Conservation (phyloP, 2,797 vertebrate species). For the Parauchenoglanis punctatus region DNA sequence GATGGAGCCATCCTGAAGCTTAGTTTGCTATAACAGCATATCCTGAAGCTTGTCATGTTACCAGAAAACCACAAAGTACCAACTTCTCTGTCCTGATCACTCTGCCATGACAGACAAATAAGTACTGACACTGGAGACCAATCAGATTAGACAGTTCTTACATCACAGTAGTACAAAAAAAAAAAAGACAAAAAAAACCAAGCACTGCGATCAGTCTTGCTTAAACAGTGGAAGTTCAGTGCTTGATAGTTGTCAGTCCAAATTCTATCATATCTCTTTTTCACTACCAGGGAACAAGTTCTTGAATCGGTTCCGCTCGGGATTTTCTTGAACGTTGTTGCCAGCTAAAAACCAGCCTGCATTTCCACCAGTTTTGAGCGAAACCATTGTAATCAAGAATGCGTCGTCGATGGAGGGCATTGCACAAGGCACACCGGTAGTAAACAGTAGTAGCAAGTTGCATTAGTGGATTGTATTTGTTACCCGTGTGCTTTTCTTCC, state of each 20-base stretch:
- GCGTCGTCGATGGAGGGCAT: too few species aligned
- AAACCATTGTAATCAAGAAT: too few species aligned
- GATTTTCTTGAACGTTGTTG: too few species aligned
- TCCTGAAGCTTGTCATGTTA: neutral
- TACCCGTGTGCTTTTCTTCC: too few species aligned
- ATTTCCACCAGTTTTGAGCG: too few species aligned
- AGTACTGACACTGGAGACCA: neutral
- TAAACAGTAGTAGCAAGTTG: too few species aligned
- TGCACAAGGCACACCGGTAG: too few species aligned
- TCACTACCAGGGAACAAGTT: too few species aligned
- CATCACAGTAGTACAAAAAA: neutral
- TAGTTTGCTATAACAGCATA: neutral
- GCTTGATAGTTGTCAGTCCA: neutral
- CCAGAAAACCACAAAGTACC: neutral
- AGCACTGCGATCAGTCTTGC: neutral
- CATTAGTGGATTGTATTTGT: too few species aligned
- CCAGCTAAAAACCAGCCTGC: too few species aligned
- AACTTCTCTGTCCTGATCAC: neutral
- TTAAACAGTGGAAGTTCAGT: neutral
- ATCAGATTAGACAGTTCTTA: neutral
- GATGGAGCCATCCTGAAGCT: neutral
- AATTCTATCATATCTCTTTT: too few species aligned
- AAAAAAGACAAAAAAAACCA: neutral
- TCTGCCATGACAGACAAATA: neutral
- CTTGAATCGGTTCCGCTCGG: too few species aligned